Evolutionary conservation across 92 coral and sea anemone species (phyloP), one percentile per base, ranked within the genome.

Genomic region (Parazoanthus swiftii): DNA sequence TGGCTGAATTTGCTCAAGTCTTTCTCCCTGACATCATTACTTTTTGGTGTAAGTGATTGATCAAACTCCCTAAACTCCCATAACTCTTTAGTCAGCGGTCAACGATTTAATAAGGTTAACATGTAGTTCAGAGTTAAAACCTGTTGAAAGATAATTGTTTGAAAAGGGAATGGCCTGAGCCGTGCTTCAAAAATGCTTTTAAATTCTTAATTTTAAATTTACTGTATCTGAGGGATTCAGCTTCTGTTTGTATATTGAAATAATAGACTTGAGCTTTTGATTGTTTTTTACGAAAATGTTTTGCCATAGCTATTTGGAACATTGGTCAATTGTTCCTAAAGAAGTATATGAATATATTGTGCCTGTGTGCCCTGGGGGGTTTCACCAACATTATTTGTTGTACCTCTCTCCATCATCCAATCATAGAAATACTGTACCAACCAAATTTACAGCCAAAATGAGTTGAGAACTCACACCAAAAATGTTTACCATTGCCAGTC

Each of bases 1-100:
- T 42, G 81, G 29, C 16, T 67, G 46, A 23, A 88, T 81, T 43
- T 88, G 87, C 33, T 88, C 87, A n/a, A 88, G 87, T 80, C 74
- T 68, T 80, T 21, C 80, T 8, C 86, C 90, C 18, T 13, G n/a
- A n/a, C 81, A 76, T 86, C 89, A 23, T 86, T 37, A 80, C 48
- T 65, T 26, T 88, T 88, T 70, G 87, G 87, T 77, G 65, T 1
- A 56, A 72, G 29, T n/a, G n/a, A n/a, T n/a, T 85, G 86, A 83
- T 89, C 77, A 83, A 89, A 89, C 65, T 89, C 88, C 35, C 81
- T 89, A 6, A 82, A 82, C 44, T 82, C 70, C 91, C 88, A 89
- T 29, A 89, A 84, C 56, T 82, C 81, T 10, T 73, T 75, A 2
- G 83, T 35, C n/a, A n/a, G n/a, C n/a, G n/a, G 16, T 82, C 76